Evolutionary conservation across 2,797 vertebrate genomes (phyloP).

Genomic region (Epinephelus malabaricus): DNA sequence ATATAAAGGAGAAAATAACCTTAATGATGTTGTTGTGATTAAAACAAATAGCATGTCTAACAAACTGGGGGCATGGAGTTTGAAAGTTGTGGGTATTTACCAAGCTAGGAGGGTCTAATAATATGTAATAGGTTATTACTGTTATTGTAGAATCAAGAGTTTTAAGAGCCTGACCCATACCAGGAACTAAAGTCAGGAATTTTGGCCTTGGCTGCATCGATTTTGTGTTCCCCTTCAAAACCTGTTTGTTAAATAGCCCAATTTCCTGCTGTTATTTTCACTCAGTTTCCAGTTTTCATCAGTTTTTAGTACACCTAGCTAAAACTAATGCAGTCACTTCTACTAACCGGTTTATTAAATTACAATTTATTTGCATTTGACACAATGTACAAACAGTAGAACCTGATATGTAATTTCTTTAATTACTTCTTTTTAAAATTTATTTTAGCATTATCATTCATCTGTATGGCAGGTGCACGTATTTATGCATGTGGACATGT

Average conservation of each 20-base stretch:
- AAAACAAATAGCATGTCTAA: neutral
- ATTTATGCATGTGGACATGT: no score
- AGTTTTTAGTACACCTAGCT: neutral
- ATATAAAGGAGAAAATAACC: neutral
- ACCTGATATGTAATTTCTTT: no score
- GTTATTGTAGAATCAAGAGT: neutral
- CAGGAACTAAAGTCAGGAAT: neutral
- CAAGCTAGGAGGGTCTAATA: neutral
- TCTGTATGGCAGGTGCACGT: no score
- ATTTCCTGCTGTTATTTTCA: neutral
- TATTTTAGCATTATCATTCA: no score
- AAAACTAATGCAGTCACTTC: neutral
- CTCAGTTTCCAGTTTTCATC: neutral
- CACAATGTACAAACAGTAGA: no score
- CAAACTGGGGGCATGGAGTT: neutral
- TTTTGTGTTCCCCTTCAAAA: neutral
- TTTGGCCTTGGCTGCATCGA: neutral
- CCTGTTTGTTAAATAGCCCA: neutral
- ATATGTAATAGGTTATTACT: neutral
- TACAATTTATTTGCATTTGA: neutral
- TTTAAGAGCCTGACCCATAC: constrained; percentile 3
- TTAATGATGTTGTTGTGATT: neutral
- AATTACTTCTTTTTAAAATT: no score
- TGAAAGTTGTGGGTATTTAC: neutral
- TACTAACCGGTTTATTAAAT: neutral